phyloP scores from a whole-genome alignment of 2,888 invertebrate species.

The Imbricaverruca yamaguchii region DNA sequence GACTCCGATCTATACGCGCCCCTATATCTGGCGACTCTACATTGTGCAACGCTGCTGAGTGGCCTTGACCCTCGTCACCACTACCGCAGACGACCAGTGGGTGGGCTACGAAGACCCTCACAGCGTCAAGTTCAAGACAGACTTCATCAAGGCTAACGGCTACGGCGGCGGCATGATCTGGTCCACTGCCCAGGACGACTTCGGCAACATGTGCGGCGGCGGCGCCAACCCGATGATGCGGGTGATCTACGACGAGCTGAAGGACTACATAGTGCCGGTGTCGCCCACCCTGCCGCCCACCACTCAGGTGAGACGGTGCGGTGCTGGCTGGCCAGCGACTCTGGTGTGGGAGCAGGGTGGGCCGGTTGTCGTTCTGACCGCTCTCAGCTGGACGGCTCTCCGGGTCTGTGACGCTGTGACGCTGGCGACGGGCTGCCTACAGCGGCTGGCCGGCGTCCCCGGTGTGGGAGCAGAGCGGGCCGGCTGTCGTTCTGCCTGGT shows the following conservation, averaged over 20 bases:
- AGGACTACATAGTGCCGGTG: conserved; percentile 36
- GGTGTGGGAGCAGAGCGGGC: too few relatives aligned
- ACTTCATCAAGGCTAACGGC: conserved; percentile 27
- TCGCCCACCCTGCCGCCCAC: conserved; percentile 33
- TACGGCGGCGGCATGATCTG: conserved; percentile 37
- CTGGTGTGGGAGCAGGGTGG: too few relatives aligned
- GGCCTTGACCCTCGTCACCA: conserved; percentile 17
- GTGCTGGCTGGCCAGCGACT: too few relatives aligned
- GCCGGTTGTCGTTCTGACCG: too few relatives aligned
- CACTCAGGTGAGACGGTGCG: conserved; percentile 21
- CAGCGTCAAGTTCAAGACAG: conserved; percentile 70
- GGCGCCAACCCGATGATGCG: conserved; percentile 36
- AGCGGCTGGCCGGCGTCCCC: too few relatives aligned
- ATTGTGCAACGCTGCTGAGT: too few relatives aligned
- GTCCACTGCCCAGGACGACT: conserved; percentile 39
- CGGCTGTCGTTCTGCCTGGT: too few relatives aligned
- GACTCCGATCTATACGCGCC: too few relatives aligned
- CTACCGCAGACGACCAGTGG: conserved; percentile 62
- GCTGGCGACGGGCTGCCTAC: too few relatives aligned
- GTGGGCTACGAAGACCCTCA: conserved; percentile 76
- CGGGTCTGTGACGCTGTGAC: too few relatives aligned
- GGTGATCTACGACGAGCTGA: conserved; percentile 36
- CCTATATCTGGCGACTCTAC: too few relatives aligned
- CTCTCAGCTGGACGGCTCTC: too few relatives aligned
- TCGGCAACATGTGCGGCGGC: conserved; percentile 31